A percentile compares a stretch with the other conserved stretches of the same genome.
These are phyloP conservation scores for Heterodera filipjevi DNA, from an alignment of 2,888 invertebrate species.

Conservation along the genomic window DNA sequence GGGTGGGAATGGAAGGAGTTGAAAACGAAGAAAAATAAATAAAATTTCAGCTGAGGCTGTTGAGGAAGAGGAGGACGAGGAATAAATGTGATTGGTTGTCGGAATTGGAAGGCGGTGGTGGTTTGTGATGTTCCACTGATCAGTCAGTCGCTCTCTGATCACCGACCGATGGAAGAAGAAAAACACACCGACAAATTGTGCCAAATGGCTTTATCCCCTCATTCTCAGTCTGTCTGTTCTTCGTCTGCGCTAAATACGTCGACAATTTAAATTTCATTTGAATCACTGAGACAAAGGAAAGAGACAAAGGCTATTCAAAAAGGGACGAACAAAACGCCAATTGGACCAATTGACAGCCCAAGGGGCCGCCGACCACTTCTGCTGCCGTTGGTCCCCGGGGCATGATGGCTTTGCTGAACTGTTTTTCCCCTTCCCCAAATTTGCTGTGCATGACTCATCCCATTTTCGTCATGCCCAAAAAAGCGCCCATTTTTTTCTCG, in stretches of 20 bases:
- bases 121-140: no score
- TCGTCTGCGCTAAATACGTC: no score
- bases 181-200: not conserved
- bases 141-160: not conserved
- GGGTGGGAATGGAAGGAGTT: not conserved
- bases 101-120: not conserved
- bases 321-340: not conserved
- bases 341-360: not conserved
- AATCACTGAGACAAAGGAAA: not conserved
- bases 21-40: not conserved
- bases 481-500: not conserved
- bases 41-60: constrained; percentile 10
- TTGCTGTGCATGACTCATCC: not conserved
- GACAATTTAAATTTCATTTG: not conserved
- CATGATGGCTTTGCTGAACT: no score
- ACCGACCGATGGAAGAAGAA: not conserved
- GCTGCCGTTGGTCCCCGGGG: no score
- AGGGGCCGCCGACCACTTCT: not conserved
- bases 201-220: not conserved
- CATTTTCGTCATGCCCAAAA: not conserved
- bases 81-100: constrained; percentile 12
- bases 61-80: constrained; percentile 43
- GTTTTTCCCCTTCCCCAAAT: not conserved
- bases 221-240: not conserved
- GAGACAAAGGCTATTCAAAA: not conserved